Percentiles rank a stretch among this genome's conserved stretches.
These are phyloP conservation scores for Adelognathus sp. DNA, from an alignment of 2,888 invertebrate species.

Conservation along the genomic window DNA sequence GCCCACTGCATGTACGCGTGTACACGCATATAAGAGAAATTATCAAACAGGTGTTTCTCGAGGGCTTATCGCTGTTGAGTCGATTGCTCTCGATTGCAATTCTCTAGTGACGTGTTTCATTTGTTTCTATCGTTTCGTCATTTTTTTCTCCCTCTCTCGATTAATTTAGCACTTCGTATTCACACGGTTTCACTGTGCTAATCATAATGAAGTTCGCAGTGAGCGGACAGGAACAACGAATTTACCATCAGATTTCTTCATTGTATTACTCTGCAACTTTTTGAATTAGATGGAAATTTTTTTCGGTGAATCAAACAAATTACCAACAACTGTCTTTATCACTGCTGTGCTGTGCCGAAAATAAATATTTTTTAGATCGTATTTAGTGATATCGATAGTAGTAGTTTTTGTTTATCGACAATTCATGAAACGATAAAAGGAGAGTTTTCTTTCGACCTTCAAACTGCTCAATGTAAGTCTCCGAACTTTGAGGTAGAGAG, in stretches of 20 bases:
- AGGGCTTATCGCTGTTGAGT: not conserved
- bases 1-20: not conserved
- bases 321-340: not conserved
- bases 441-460: no score
- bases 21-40: not conserved
- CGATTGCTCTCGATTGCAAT: constrained; percentile 1
- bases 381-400: not conserved
- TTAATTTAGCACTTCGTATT: not conserved
- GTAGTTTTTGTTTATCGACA: not conserved
- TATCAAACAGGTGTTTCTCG: constrained; percentile 47
- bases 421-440: no score
- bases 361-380: not conserved
- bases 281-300: not conserved
- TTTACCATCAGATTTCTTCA: not conserved
- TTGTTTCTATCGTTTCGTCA: not conserved
- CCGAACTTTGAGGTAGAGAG: no score
- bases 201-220: not conserved
- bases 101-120: not conserved
- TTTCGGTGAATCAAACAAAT: not conserved
- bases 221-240: not conserved
- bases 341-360: not conserved
- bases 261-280: not conserved
- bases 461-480: no score
- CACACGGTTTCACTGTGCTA: not conserved
- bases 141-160: not conserved